phyloP scores from a whole-genome alignment of 1,140 invertebrate species.

The Zaprionus capensis region DNA sequence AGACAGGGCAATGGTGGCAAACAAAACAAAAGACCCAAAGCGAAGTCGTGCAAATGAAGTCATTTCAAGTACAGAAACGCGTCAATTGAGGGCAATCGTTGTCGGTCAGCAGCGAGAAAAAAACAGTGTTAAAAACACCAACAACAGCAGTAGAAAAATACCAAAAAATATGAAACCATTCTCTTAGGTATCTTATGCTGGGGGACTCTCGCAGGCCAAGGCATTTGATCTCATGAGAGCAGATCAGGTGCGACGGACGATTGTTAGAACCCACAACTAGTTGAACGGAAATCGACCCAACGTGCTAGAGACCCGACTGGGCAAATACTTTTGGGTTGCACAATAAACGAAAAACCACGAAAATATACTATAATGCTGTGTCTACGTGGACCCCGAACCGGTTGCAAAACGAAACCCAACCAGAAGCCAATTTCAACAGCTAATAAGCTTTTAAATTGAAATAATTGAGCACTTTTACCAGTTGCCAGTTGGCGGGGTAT shows the following conservation, averaged over 20 bases:
- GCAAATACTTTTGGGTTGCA: neutral
- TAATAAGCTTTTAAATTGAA: slow-evolving; percentile 15
- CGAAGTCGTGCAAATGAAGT: slow-evolving; percentile 73
- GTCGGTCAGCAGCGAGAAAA: slow-evolving; percentile 3
- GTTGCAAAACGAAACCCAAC: slow-evolving; percentile 24
- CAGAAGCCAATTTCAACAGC: slow-evolving; percentile 31
- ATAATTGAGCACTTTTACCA: slow-evolving; percentile 11
- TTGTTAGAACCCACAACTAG: slow-evolving; percentile 2
- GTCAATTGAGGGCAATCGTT: slow-evolving; percentile 65
- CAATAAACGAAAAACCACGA: neutral
- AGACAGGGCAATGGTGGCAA: slow-evolving; percentile 5
- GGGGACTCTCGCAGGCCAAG: neutral
- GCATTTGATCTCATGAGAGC: neutral
- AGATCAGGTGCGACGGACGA: neutral
- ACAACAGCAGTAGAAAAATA: neutral
- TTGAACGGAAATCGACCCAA: neutral
- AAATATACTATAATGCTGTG: too few relatives aligned
- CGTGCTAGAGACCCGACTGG: neutral
- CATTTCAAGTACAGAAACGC: slow-evolving; percentile 62
- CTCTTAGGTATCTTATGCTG: neutral
- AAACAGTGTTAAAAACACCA: slow-evolving; percentile 35
- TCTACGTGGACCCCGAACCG: slow-evolving; percentile 9
- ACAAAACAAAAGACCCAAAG: slow-evolving; percentile 32
- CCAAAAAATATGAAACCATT: slow-evolving; percentile 19
- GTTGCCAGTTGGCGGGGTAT: neutral